phyloP scores from a whole-genome alignment of 2,113 vertebrate genomes.

The Balaenoptera acutorostrata region DNA sequence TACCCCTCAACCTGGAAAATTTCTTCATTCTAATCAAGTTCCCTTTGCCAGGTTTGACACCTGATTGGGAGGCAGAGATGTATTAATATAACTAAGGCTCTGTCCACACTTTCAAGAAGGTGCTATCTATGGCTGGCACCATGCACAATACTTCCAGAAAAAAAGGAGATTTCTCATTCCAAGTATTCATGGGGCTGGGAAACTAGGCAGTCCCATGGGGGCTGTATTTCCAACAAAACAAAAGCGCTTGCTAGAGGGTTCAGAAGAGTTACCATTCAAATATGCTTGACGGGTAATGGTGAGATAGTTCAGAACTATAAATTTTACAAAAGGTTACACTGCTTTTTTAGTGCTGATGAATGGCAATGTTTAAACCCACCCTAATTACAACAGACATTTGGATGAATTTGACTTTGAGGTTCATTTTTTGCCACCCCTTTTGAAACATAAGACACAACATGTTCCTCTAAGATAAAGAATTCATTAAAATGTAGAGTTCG shows the following conservation, averaged over 20 bases:
- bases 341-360: conserved; percentile 22
- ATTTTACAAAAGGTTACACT: conserved; percentile 36
- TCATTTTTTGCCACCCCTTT: conserved; percentile 1
- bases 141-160: background rate
- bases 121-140: background rate
- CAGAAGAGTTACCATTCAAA: background rate
- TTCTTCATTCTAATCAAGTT: conserved; percentile 47
- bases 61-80: conserved; percentile 37
- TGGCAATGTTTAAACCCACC: background rate
- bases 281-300: background rate
- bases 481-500: conserved; percentile 42
- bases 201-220: background rate
- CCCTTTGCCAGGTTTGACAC: conserved; percentile 24
- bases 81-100: background rate
- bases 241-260: background rate
- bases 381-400: background rate
- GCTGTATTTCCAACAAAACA: background rate
- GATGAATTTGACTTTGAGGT: conserved; percentile 27
- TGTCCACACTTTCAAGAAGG: conserved; percentile 2
- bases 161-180: conserved; percentile 12
- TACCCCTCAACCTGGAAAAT: background rate
- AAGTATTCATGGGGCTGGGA: background rate
- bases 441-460: conserved; percentile 31
- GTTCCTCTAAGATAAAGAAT: conserved; percentile 42
- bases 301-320: conserved; percentile 31